Conservation (phyloP, 2,113 vertebrate species). For the Pseudopodoces humilis region DNA sequence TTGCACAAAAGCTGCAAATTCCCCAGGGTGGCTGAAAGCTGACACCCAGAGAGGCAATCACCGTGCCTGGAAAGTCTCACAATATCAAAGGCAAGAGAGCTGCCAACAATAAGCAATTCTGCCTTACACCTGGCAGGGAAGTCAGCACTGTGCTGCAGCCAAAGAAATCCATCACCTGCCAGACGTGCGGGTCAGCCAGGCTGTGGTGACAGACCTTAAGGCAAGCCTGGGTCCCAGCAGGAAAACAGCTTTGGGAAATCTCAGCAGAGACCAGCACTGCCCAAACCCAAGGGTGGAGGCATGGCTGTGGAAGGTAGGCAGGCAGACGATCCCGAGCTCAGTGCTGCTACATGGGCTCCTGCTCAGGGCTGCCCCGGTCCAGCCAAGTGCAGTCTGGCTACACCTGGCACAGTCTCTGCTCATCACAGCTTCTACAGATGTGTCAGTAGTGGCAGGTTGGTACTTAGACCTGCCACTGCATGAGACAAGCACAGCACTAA, state of each 20-base stretch:
- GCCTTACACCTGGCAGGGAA: not conserved
- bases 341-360: rapidly evolving
- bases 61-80: not conserved
- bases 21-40: not conserved
- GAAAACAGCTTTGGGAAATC: not conserved
- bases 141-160: not conserved
- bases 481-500: not conserved
- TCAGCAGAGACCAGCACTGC: not conserved
- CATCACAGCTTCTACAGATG: not conserved
- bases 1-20: not conserved
- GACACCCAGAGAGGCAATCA: not conserved
- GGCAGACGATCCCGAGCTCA: rapidly evolving
- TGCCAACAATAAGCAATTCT: not conserved
- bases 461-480: not conserved
- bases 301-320: not conserved
- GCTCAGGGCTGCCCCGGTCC: not conserved
- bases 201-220: not conserved
- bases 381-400: not conserved
- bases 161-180: not conserved
- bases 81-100: not conserved
- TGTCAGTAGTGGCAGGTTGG: not conserved
- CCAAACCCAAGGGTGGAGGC: rapidly evolving
- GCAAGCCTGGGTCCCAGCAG: not conserved
- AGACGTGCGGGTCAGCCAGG: not conserved
- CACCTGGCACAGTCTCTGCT: not conserved